Conservation (phyloP, 2,113 vertebrate genomes). For the Caranx melampygus region DNA sequence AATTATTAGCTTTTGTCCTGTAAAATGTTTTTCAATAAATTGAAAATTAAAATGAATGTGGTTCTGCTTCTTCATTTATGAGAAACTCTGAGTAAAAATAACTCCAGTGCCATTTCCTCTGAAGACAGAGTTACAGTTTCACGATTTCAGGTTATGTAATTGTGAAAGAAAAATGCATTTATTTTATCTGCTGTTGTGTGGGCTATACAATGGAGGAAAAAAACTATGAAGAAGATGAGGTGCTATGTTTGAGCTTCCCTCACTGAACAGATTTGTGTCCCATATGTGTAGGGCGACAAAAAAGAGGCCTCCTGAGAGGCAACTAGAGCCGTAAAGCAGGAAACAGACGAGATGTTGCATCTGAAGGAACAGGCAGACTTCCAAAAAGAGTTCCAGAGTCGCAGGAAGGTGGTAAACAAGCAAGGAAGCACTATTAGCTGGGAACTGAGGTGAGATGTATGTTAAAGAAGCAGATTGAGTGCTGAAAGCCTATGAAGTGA, state of each 20-base stretch:
- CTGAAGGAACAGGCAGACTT: constrained; percentile 63
- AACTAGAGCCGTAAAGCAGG: constrained; percentile 55
- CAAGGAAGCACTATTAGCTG: constrained; percentile 49
- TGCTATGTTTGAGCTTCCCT: constrained; percentile 46
- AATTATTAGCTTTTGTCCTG: background rate
- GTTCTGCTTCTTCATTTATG: background rate
- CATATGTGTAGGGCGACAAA: constrained; percentile 71
- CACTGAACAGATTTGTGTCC: constrained; percentile 69
- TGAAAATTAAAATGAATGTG: background rate
- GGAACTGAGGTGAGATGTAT: constrained; percentile 57
- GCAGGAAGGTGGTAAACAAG: constrained; percentile 68
- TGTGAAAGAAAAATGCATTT: constrained; percentile 32
- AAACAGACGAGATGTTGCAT: constrained; percentile 69
- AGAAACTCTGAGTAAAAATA: background rate
- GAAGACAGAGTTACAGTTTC: constrained; percentile 25
- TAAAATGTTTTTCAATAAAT: background rate
- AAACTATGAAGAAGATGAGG: constrained; percentile 48
- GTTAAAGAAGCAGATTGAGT: constrained; percentile 51
- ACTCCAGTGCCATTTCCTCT: background rate
- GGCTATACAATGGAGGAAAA: constrained; percentile 15
- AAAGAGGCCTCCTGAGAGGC: constrained; percentile 62
- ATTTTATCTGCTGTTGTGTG: constrained; percentile 42
- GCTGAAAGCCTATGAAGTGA: constrained; percentile 49
- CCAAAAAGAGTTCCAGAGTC: constrained; percentile 53
- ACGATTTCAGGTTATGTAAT: constrained; percentile 31